Conservation (phyloP, 2,797 vertebrate genomes). For the Pseudochaenichthys georgianus region DNA sequence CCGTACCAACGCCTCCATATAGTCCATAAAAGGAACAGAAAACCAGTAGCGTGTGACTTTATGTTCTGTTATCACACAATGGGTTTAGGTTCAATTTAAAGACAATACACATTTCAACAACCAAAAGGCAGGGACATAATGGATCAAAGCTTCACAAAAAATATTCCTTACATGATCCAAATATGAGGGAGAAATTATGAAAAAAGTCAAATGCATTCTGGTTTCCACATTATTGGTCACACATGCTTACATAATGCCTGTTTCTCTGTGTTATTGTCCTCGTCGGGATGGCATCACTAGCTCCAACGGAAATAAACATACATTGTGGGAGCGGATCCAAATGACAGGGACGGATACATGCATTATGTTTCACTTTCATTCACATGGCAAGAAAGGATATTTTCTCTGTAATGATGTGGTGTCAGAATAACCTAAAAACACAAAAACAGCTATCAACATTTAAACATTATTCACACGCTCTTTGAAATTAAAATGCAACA, state of each 20-base stretch:
- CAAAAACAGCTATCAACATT: no score
- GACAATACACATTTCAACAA: neutral
- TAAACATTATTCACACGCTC: no score
- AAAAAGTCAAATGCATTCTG: neutral
- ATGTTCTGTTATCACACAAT: slow-evolving; percentile 4
- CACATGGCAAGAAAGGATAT: no score
- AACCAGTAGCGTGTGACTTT: neutral
- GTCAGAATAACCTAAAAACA: no score
- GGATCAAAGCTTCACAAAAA: neutral
- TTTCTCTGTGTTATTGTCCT: neutral
- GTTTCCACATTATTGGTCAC: neutral
- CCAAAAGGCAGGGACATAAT: neutral
- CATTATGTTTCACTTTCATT: no score
- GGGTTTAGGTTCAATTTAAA: slow-evolving; percentile 9
- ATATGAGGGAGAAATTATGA: neutral
- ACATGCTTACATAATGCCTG: neutral
- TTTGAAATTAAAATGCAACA: no score
- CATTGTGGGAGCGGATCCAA: no score
- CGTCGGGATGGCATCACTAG: neutral
- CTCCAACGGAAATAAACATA: no score
- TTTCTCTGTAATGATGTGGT: no score
- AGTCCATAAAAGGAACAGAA: slow-evolving; percentile 16
- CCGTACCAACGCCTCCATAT: slow-evolving; percentile 10
- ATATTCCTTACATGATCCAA: neutral
- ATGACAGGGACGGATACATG: no score